Evolutionary conservation across 2,797 vertebrate species (phyloP).

Genomic region (Heterohyrax brucei): DNA sequence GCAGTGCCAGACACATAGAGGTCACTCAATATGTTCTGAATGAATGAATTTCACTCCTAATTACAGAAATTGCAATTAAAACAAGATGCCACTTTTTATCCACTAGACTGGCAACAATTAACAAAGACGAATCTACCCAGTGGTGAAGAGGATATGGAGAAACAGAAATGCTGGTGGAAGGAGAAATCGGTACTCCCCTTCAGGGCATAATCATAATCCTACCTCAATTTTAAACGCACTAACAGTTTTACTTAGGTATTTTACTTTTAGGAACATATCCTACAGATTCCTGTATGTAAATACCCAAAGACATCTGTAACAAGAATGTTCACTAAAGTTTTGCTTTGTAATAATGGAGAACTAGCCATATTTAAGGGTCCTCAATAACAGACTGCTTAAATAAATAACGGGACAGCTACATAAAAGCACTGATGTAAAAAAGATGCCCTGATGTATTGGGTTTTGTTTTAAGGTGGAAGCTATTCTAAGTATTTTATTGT

Average conservation of each 20-base stretch:
- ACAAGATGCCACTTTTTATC: background rate
- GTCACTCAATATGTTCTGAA: background rate
- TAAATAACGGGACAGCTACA: background rate
- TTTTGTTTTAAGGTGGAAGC: background rate
- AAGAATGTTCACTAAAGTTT: background rate
- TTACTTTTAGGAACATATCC: constrained; percentile 10
- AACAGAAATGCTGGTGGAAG: constrained; percentile 13
- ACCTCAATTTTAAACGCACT: constrained; percentile 26
- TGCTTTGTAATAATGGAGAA: background rate
- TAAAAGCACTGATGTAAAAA: background rate
- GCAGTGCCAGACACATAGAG: background rate
- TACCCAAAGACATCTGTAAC: background rate
- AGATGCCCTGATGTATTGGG: background rate
- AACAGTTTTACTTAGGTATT: background rate
- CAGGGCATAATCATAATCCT: background rate
- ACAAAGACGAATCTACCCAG: background rate
- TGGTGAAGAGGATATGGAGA: background rate
- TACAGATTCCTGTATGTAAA: background rate
- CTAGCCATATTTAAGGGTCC: background rate
- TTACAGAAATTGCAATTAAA: constrained; percentile 39
- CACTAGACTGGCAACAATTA: constrained; percentile 26
- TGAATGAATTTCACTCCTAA: background rate
- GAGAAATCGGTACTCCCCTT: background rate
- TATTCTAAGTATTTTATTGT: background rate
- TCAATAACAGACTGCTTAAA: background rate